Conservation (phyloP, 1,140 invertebrate species). For the Patella vulgata region DNA sequence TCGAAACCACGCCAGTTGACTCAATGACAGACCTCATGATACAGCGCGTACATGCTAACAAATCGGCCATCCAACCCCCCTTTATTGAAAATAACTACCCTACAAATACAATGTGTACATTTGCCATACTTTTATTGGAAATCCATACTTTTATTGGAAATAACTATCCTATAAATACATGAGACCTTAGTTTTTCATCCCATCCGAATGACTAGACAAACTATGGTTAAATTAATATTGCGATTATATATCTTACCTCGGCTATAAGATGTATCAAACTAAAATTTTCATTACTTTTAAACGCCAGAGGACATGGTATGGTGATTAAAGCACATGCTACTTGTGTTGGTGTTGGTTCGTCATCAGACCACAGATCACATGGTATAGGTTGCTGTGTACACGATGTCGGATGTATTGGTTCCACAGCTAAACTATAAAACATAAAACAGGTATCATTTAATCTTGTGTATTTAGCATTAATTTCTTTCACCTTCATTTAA, state of each 20-base stretch:
- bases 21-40: too few species aligned
- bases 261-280: slow-evolving; percentile 86
- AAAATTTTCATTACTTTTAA: slow-evolving; percentile 80
- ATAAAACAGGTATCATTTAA: too few species aligned
- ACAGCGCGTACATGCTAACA: too few species aligned
- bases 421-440: slow-evolving; percentile 82
- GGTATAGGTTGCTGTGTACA: slow-evolving; percentile 73
- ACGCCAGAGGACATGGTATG: slow-evolving; percentile 85
- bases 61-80: neutral
- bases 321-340: slow-evolving; percentile 85
- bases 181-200: too few species aligned
- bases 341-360: slow-evolving; percentile 81
- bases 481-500: too few species aligned
- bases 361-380: slow-evolving; percentile 68
- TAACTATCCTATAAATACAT: too few species aligned
- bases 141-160: too few species aligned
- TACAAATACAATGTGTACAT: neutral
- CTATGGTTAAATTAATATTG: too few species aligned
- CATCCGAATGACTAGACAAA: too few species aligned
- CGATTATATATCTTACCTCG: slow-evolving; percentile 71
- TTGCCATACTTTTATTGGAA: slow-evolving; percentile 2
- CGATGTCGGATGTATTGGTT: slow-evolving; percentile 91
- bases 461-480: too few species aligned
- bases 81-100: too few species aligned
- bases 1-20: too few species aligned